Base-by-base conservation (phyloP, 1,140 invertebrate genomes). In the Teleopsis dalmanni region DNA sequence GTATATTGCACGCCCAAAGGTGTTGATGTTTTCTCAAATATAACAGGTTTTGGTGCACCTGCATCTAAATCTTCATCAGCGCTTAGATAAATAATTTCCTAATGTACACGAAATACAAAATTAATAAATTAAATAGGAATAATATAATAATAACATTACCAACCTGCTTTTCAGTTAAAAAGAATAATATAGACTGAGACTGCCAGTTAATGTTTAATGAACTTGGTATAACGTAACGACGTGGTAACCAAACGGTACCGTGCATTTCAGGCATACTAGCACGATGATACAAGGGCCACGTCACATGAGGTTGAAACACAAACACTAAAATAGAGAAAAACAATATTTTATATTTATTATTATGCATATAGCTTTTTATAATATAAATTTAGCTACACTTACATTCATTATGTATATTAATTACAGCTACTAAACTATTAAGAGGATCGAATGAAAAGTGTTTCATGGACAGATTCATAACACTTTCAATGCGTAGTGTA, bases 371-470 rank as follows among this genome's bases (percentile, higher is more conserved):
- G 8, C 19, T 13, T 11, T 13, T 1, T 21, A 29, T 19, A 10
- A 5, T 2, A 22, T 6, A 4, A 31, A 14, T 9, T 16, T 21
- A 27, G 6, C 8, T n/a, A 31, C n/a, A n/a, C 62, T 74, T 72
- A 83, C 81, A 62, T 53, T 78, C 76, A 59, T 79, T 79, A 43
- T 79, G 71, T 27, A 62, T 60, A 11, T 81, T 82, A 57, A 88
- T 78, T 18, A 75, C 78, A 45, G 83, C 81, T 72, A 86, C 80
- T 29, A 81, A 73, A 31, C 75, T 77, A 13, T 81, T 80, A 5
- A 74, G 60, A 13, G 78, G 75, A 72, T 88, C 85, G 26, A 85
- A 56, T 3, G 75, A 69, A 27, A 85, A 75, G 51, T 75, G 76
- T 75, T 80, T 81, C 6, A 73, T 65, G 5, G 61, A 65, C 8